Percentiles rank a stretch among this genome's conserved stretches.
These are phyloP conservation scores for Sipha flava DNA, from an alignment of 1,140 invertebrate genomes.

Conservation along the genomic window DNA sequence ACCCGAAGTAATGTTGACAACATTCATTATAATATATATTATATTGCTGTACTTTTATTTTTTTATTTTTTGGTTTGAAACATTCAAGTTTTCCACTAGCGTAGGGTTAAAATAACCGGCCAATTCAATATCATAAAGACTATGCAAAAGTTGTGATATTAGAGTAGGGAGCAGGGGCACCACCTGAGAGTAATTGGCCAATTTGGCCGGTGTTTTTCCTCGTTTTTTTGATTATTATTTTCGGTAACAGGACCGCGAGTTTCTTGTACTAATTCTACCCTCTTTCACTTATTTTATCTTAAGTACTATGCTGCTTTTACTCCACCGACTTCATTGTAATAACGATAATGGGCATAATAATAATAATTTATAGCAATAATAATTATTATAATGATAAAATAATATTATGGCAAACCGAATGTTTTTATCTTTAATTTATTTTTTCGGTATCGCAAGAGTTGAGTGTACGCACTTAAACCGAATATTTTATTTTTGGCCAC, in stretches of 20 bases:
- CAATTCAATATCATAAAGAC: neutral
- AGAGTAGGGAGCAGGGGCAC: neutral
- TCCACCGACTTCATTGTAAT: neutral
- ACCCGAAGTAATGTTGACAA: neutral
- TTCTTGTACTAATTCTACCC: neutral
- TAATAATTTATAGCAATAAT: constrained; percentile 5
- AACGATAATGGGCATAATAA: neutral
- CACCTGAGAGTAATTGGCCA: constrained; percentile 30
- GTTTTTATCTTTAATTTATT: neutral
- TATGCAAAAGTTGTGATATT: neutral
- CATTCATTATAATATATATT: neutral
- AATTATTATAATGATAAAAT: neutral
- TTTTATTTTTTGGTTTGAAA: no score
- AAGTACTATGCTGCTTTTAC: neutral
- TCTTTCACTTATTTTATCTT: neutral
- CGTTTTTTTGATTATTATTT: constrained; percentile 22
- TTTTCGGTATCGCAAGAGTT: no score
- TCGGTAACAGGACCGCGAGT: neutral
- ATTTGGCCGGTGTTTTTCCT: neutral
- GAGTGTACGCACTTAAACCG: neutral
- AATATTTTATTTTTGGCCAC: neutral
- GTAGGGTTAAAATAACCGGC: neutral
- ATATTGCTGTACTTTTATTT: neutral
- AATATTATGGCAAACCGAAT: neutral
- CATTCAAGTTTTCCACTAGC: neutral